Evolutionary conservation across 2,888 invertebrate species (phyloP), one percentile per base, ranked within the genome.

Genomic region (Lasioglossum zephyrum): DNA sequence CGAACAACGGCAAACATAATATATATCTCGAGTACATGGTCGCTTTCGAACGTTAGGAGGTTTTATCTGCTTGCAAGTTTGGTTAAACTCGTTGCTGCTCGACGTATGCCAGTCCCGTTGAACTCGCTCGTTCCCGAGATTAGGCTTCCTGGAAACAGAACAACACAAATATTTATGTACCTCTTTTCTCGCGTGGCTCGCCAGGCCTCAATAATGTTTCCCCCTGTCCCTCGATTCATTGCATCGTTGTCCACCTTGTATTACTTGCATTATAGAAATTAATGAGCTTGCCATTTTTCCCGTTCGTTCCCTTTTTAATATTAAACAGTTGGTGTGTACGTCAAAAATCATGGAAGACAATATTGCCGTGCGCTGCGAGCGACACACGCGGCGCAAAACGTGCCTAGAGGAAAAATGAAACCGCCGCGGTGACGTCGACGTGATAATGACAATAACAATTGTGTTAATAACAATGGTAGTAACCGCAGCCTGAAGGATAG

Each of bases 91-190:
- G 73, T 44, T 31, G 84, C 84, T 90, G 57, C n/a, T 1, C n/a
- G 57, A 11, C 57, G 57, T 4, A 11, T 4, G 57, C n/a, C 89
- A 83, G 86, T 86, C 88, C 90, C 90, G 91, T 92, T 90, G 86
- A 80, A 82, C 80, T 81, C 82, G 66, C 86, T 90, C 89, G 88
- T 36, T 86, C 86, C 85, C 57, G 31, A 69, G 31, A 83, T 77
- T 16, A 31, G 41, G 39, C 26, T 83, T 49, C 18, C 16, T 3
- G 49, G 72, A 73, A 26, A 16, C 0, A 53, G 22, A 8, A 69
- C 36, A 66, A 76, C 57, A 66, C 16, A 66, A 66, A 66, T 66
- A 66, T 66, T 66, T 39, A 39, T 39, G 39, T 39, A 36, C 0
- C n/a, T 41, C 4, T 69, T 18, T 18, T 66, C 66, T 39, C 66